Evolutionary conservation across 2,113 vertebrate species (phyloP).

Genomic region (Ciconia stormi): DNA sequence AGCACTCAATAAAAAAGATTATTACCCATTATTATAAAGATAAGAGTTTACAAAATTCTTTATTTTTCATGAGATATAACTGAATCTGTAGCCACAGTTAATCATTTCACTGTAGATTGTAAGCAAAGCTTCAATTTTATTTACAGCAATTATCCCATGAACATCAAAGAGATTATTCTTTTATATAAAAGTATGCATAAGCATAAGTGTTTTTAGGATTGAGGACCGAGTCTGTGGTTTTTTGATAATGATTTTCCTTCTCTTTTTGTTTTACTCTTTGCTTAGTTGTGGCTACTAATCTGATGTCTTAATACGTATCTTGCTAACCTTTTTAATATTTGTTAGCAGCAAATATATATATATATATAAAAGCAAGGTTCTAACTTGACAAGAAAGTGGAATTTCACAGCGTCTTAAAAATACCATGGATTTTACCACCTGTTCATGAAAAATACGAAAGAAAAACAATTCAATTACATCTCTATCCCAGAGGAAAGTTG

Average conservation of each 20-base stretch:
- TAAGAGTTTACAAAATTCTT: neutral
- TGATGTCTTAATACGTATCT: neutral
- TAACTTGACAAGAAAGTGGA: neutral
- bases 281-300: neutral
- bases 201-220: neutral
- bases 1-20: neutral
- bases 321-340: neutral
- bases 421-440: neutral
- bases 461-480: neutral
- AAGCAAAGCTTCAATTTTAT: neutral
- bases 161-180: neutral
- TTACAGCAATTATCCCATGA: neutral
- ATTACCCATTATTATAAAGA: neutral
- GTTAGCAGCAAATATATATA: neutral
- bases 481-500: neutral
- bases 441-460: neutral
- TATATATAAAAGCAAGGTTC: neutral
- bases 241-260: neutral
- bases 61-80: neutral
- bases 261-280: neutral
- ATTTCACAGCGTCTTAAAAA: neutral
- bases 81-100: neutral
- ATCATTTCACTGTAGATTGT: neutral
- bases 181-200: neutral
- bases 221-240: neutral